Base-by-base conservation (phyloP, 1,140 invertebrate species). In the Neotoxoptera formosana region DNA sequence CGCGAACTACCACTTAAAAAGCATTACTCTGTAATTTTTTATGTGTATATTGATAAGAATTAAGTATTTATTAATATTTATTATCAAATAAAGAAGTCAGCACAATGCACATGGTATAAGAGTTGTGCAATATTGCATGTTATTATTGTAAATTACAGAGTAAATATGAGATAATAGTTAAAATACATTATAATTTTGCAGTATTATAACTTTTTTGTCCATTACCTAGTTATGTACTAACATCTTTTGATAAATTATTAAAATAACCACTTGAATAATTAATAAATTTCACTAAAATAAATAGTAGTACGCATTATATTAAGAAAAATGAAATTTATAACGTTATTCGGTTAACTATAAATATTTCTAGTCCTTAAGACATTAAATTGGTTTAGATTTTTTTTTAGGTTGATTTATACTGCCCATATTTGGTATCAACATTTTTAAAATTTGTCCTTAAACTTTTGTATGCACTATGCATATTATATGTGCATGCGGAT, bases 121-220 rank as follows among this genome's bases (percentile, higher is more conserved):
- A 76, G 60, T 76, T 76, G 60, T 76, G n/a, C 30, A 76, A 76
- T 76, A 34, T n/a, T 76, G 60, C 30, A 76, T 76, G 60, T 76
- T 76, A 17, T 76, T 76, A 76, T 76, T 67, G n/a, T n/a, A n/a
- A 67, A n/a, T n/a, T 76, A n/a, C 14, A 76, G n/a, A n/a, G n/a
- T 76, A 67, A 67, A 67, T 67, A 67, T 67, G n/a, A 76, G 60
- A 76, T 76, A 76, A 76, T 76, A 76, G n/a, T 76, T 76, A 76
- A 76, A n/a, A 76, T 30, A 67, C 11, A 76, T 76, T 76, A n/a
- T 76, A 76, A 76, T 76, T 76, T 17, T 76, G 30, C 14, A n/a
- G n/a, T 76, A 76, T 76, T n/a, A 7, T 76, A 76, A 76, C 60
- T 76, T 17, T 67, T 67, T 76, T n/a, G 4, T 6, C n/a, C 1